phyloP scores from a whole-genome alignment of 2,797 vertebrate species.

The Tenualosa thibaudeaui region DNA sequence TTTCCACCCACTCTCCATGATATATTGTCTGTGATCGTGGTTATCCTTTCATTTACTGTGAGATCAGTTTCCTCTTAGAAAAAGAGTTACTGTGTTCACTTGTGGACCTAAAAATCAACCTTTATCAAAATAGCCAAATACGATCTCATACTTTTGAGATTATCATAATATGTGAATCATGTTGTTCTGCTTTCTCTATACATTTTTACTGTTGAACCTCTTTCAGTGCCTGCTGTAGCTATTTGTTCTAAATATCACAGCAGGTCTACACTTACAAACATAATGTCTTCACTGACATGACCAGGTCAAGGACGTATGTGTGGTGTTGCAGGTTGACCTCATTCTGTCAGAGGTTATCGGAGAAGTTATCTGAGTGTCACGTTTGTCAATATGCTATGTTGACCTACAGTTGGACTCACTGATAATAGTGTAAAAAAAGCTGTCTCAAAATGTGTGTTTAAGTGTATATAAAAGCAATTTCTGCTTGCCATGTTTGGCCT shows the following conservation, averaged over 20 bases:
- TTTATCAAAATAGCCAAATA: not conserved
- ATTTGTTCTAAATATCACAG: not conserved
- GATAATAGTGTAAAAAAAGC: not conserved
- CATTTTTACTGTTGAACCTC: not conserved
- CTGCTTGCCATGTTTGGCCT: no score
- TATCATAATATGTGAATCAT: not conserved
- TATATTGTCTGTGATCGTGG: not conserved
- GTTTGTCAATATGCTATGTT: no score
- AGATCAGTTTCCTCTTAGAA: not conserved
- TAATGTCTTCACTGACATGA: not conserved
- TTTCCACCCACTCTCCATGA: not conserved
- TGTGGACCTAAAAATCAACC: not conserved
- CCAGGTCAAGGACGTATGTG: not conserved
- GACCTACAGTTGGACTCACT: no score
- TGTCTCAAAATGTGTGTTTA: not conserved
- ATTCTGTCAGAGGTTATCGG: no score
- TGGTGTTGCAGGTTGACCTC: no score
- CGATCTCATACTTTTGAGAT: not conserved
- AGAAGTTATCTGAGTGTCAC: no score
- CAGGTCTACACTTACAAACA: not conserved
- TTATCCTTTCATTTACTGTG: not conserved
- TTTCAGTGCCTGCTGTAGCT: not conserved
- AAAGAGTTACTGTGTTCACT: not conserved
- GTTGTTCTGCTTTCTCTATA: not conserved
- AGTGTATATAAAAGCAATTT: not conserved